Percentiles rank a stretch among this genome's conserved stretches.
phyloP scores from a whole-genome alignment of 2,888 invertebrate species.

The Arctia plantaginis region DNA sequence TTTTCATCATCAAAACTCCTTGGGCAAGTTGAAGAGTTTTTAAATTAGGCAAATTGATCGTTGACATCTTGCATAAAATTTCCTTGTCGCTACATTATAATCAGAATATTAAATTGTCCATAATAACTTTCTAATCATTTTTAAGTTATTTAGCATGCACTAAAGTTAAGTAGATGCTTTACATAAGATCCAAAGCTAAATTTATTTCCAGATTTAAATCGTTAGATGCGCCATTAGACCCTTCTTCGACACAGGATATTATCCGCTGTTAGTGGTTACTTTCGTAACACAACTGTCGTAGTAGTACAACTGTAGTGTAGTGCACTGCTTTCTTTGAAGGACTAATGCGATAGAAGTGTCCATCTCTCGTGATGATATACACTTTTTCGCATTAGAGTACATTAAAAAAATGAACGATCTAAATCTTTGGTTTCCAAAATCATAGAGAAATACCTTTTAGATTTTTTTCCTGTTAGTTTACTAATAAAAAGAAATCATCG shows the following conservation, averaged over 20 bases:
- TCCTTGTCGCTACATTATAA: not conserved
- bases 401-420: not conserved
- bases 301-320: too few relatives aligned
- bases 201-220: not conserved
- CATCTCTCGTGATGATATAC: not conserved
- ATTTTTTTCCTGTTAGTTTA: too few relatives aligned
- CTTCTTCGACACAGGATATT: not conserved
- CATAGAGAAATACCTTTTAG: not conserved
- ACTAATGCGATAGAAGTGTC: not conserved
- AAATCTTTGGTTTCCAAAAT: not conserved
- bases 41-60: not conserved
- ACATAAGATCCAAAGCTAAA: not conserved
- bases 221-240: not conserved
- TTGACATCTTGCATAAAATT: not conserved
- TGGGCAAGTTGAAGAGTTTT: not conserved
- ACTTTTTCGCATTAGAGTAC: not conserved
- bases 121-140: not conserved
- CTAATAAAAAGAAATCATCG: slow-evolving; percentile 17
- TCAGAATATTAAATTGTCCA: not conserved
- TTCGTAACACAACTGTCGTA: not conserved
- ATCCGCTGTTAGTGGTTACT: not conserved
- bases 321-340: not conserved
- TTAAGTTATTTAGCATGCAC: not conserved
- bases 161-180: not conserved
- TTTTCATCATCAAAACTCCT: not conserved